These are phyloP conservation scores for Tadarida brasiliensis DNA, from an alignment of 2,797 vertebrate genomes.

Conservation along the genomic window DNA sequence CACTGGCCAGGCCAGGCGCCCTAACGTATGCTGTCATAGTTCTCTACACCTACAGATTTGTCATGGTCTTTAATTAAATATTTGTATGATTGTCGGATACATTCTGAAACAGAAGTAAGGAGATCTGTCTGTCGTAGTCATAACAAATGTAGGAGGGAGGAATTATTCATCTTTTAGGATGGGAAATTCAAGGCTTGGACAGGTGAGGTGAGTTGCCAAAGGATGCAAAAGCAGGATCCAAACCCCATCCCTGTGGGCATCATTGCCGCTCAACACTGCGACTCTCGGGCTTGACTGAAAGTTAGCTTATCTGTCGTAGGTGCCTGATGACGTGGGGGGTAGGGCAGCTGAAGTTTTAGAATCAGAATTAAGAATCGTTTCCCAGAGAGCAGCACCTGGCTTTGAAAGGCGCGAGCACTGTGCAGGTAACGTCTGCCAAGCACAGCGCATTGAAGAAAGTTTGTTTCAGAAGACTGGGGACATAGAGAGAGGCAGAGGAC, in stretches of 20 bases:
- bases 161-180: neutral
- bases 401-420: constrained; percentile 38
- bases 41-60: neutral
- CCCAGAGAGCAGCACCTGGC: constrained; percentile 13
- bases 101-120: neutral
- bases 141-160: neutral
- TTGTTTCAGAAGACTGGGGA: neutral
- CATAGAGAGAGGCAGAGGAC: neutral
- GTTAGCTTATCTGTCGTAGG: neutral
- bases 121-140: neutral
- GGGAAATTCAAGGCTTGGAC: neutral
- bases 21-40: neutral
- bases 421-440: constrained; percentile 23
- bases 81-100: constrained; percentile 22
- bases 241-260: neutral
- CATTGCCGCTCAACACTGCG: neutral
- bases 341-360: constrained; percentile 51
- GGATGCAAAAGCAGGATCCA: neutral
- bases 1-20: neutral
- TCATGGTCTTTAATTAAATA: constrained; percentile 33
- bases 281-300: neutral
- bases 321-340: neutral
- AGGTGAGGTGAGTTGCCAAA: neutral
- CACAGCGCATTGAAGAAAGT: constrained; percentile 1
- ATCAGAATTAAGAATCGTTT: constrained; percentile 57